phyloP scores from a whole-genome alignment of 1,140 invertebrate genomes.

The Bombus cullumanus region DNA sequence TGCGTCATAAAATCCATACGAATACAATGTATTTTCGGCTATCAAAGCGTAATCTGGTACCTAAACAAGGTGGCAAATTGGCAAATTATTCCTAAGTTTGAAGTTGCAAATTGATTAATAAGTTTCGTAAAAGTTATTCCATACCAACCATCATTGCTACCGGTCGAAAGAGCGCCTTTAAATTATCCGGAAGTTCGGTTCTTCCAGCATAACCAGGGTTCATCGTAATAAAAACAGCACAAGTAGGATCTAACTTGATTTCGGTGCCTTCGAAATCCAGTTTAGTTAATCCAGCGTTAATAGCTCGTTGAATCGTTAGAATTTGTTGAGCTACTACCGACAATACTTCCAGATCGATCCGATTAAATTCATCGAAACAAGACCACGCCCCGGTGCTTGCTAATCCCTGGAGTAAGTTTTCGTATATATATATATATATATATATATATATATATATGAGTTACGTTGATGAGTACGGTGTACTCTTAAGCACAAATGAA shows the following conservation, averaged over 20 bases:
- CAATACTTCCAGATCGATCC: conserved; percentile 93
- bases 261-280: conserved; percentile 96
- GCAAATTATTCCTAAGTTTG: neutral
- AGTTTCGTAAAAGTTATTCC: neutral
- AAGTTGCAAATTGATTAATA: neutral
- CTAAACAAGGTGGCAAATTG: conserved; percentile 50
- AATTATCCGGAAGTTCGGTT: conserved; percentile 95
- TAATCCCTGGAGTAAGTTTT: conserved; percentile 86
- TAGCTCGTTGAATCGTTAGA: conserved; percentile 89
- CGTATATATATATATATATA: neutral
- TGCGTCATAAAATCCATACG: conserved; percentile 95
- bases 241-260: conserved; percentile 93
- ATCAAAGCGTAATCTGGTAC: conserved; percentile 97
- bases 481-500: too few relatives aligned
- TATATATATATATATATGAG: too few relatives aligned
- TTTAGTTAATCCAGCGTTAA: conserved; percentile 89
- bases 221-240: conserved; percentile 98
- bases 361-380: conserved; percentile 98
- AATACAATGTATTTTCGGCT: conserved; percentile 96
- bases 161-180: conserved; percentile 97
- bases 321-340: conserved; percentile 96
- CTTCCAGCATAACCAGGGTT: conserved; percentile 97
- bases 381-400: conserved; percentile 98
- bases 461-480: too few relatives aligned
- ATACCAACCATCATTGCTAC: conserved; percentile 96